phyloP scores from a whole-genome alignment of 2,888 invertebrate genomes.

The Bellardia bayeri region DNA sequence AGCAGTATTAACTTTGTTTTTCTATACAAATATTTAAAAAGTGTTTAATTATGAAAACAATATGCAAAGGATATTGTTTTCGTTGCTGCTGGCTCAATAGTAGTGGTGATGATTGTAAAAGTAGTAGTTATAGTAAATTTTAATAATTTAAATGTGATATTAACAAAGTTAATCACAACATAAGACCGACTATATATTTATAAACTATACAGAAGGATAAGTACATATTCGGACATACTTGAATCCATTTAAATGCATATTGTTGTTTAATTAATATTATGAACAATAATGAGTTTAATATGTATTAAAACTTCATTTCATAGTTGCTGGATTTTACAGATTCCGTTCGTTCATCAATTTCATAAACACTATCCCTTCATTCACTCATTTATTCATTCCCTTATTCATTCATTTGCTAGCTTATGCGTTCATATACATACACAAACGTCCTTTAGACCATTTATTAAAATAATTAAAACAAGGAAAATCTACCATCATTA shows the following conservation, averaged over 20 bases:
- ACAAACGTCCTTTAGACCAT: background rate
- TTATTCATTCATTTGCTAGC: background rate
- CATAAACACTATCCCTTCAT: slow-evolving; percentile 4
- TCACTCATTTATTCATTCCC: background rate
- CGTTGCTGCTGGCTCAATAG: background rate
- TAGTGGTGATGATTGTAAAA: background rate
- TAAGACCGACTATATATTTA: background rate
- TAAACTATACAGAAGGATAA: background rate
- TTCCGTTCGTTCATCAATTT: slow-evolving; percentile 9
- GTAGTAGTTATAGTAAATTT: slow-evolving; percentile 21
- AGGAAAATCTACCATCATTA: slow-evolving; percentile 11
- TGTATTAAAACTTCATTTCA: slow-evolving; percentile 23
- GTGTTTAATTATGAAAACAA: background rate
- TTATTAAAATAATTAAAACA: slow-evolving; percentile 32
- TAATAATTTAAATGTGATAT: slow-evolving; percentile 18
- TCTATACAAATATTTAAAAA: background rate
- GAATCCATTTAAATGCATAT: background rate
- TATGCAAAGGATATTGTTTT: background rate
- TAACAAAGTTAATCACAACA: background rate
- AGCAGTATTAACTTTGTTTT: background rate
- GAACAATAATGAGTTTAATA: slow-evolving; percentile 25
- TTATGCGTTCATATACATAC: background rate
- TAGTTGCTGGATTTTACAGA: slow-evolving; percentile 12
- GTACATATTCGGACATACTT: background rate
- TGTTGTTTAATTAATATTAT: slow-evolving; percentile 37